Percentiles rank a stretch among this genome's conserved stretches.
These are phyloP conservation scores for Oxycera nigricornis DNA, from an alignment of 2,888 invertebrate species.

Conservation along the genomic window DNA sequence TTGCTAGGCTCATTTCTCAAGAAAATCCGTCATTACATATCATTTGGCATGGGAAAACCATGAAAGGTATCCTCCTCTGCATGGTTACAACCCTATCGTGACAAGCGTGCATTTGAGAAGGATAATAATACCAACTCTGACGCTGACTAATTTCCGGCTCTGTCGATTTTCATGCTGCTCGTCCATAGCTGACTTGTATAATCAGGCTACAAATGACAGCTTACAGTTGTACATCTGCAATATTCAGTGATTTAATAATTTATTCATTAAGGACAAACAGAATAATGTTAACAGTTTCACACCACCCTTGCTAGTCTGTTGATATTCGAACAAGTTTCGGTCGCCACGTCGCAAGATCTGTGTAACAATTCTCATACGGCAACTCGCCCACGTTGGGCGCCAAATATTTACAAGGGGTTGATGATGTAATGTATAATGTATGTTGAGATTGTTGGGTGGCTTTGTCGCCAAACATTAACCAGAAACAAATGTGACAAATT, in stretches of 20 bases:
- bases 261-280: constrained; percentile 43
- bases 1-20: too few relatives aligned
- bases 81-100: too few relatives aligned
- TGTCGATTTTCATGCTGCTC: constrained; percentile 25
- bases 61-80: too few relatives aligned
- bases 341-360: background rate
- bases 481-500: constrained; percentile 38
- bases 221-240: constrained; percentile 21
- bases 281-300: constrained; percentile 45
- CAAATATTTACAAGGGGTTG: background rate
- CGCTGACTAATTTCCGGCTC: constrained; percentile 32
- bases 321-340: background rate
- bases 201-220: constrained; percentile 35
- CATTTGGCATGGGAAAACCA: too few relatives aligned
- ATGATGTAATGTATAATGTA: constrained; percentile 4
- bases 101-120: background rate
- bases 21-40: too few relatives aligned
- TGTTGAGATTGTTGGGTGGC: background rate
- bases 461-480: background rate
- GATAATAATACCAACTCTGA: constrained; percentile 3
- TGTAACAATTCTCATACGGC: background rate
- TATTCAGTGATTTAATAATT: constrained; percentile 42
- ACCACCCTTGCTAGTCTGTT: constrained; percentile 4
- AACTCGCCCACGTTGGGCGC: constrained; percentile 19
- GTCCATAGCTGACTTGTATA: constrained; percentile 23